Percentiles rank a stretch among this genome's conserved stretches.
Evolutionary conservation across 2,797 vertebrate species (phyloP).

Genomic region (Helostoma temminkii): DNA sequence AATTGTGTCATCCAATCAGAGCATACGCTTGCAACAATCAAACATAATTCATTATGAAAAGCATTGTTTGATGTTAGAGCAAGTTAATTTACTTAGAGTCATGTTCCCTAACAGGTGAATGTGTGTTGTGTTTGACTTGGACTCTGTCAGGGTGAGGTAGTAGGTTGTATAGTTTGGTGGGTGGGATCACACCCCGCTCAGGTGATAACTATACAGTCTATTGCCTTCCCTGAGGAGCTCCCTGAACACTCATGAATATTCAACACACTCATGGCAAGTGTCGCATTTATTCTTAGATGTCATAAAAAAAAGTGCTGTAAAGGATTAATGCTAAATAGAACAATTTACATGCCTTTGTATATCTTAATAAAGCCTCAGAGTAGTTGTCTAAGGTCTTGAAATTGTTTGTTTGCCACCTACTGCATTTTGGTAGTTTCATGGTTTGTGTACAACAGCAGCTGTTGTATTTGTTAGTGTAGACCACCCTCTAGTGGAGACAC

Average conservation of each 20-base stretch:
- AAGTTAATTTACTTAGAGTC: conserved; percentile 12
- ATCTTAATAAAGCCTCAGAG: conserved; percentile 65
- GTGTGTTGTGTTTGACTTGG: conserved; percentile 51
- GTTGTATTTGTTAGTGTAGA: conserved; percentile 29
- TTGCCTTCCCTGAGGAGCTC: conserved; percentile 92
- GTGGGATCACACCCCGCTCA: conserved; percentile 90
- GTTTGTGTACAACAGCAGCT: conserved; percentile 17
- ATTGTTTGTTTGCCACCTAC: conserved; percentile 12
- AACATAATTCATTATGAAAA: conserved; percentile 24
- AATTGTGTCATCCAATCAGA: conserved; percentile 42
- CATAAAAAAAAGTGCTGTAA: conserved; percentile 6
- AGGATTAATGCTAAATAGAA: conserved; percentile 7
- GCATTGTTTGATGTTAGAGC: conserved; percentile 5
- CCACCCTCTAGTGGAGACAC: conserved; percentile 68
- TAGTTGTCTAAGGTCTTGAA: conserved; percentile 20
- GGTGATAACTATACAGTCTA: conserved; percentile 98
- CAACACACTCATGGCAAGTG: conserved; percentile 19
- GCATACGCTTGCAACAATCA: conserved; percentile 24
- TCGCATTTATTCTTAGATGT: conserved; percentile 36
- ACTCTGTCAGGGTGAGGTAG: conserved; percentile 91
- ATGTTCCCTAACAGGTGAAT: conserved; percentile 4
- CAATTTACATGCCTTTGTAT: conserved; percentile 36
- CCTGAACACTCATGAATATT: conserved; percentile 52
- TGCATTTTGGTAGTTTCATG: conserved; percentile 9
- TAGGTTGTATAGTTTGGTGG: conserved; percentile 98